phyloP scores from a whole-genome alignment of 2,888 invertebrate species.

The Callosobruchus maculatus region DNA sequence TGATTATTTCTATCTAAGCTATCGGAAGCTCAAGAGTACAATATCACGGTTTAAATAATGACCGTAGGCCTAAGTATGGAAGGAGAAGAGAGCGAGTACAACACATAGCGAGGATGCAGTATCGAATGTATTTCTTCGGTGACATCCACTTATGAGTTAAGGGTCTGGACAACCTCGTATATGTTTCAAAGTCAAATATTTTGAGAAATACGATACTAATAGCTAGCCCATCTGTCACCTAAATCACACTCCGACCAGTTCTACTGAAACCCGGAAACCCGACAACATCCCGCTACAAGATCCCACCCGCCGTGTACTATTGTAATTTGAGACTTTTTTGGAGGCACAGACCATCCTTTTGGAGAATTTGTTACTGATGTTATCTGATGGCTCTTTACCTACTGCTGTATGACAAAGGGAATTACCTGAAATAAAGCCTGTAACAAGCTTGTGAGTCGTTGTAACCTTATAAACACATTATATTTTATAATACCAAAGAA shows the following conservation, averaged over 20 bases:
- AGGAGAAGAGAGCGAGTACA: too few species aligned
- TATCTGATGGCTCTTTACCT: background rate
- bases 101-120: too few species aligned
- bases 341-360: background rate
- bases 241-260: background rate
- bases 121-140: background rate
- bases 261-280: background rate
- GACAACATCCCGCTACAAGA: background rate
- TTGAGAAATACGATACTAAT: background rate
- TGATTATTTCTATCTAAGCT: too few species aligned
- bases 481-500: too few species aligned
- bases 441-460: too few species aligned
- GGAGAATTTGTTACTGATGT: background rate
- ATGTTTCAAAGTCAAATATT: background rate
- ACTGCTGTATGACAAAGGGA: background rate
- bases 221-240: background rate
- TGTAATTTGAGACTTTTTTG: background rate
- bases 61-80: too few species aligned
- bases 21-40: too few species aligned
- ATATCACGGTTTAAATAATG: too few species aligned
- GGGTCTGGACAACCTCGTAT: background rate
- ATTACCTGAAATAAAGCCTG: background rate
- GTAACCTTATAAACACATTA: too few species aligned
- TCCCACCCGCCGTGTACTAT: background rate
- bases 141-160: background rate